phyloP scores from a whole-genome alignment of 2,797 vertebrate genomes.

The Peromyscus aztecus region DNA sequence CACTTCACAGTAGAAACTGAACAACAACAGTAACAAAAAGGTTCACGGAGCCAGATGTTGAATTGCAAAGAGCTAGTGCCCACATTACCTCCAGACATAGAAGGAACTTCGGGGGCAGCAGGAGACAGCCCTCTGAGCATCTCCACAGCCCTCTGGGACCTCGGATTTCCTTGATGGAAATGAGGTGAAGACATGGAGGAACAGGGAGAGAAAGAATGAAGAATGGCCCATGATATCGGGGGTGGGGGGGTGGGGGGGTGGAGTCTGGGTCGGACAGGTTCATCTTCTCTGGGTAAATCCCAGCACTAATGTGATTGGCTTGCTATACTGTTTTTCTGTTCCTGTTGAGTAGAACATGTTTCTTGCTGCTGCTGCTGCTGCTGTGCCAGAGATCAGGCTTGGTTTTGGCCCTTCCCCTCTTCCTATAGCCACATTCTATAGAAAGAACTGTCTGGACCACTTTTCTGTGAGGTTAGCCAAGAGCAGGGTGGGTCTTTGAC shows the following conservation, averaged over 20 bases:
- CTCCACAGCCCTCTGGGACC: neutral
- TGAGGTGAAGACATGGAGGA: neutral
- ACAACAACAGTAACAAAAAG: neutral
- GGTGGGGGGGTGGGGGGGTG: neutral
- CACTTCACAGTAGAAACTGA: neutral
- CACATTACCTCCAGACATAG: neutral
- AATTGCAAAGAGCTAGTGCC: neutral
- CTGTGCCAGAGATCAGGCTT: neutral
- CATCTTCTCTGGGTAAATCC: neutral
- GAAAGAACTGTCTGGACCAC: neutral
- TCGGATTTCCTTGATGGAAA: neutral
- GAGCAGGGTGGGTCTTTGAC: neutral
- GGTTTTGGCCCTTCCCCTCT: neutral
- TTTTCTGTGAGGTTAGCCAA: neutral
- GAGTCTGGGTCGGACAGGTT: neutral
- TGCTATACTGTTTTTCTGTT: neutral
- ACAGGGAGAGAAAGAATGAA: neutral
- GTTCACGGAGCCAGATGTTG: neutral
- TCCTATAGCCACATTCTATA: neutral
- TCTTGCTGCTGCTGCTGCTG: neutral
- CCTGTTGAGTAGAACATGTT: constrained; percentile 5
- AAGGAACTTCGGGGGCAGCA: neutral
- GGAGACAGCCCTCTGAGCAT: neutral
- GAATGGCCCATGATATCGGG: accelerated
- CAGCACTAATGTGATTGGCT: neutral